Evolutionary conservation across 2,797 vertebrate species (phyloP).

Genomic region (Hafferia zeledoni): DNA sequence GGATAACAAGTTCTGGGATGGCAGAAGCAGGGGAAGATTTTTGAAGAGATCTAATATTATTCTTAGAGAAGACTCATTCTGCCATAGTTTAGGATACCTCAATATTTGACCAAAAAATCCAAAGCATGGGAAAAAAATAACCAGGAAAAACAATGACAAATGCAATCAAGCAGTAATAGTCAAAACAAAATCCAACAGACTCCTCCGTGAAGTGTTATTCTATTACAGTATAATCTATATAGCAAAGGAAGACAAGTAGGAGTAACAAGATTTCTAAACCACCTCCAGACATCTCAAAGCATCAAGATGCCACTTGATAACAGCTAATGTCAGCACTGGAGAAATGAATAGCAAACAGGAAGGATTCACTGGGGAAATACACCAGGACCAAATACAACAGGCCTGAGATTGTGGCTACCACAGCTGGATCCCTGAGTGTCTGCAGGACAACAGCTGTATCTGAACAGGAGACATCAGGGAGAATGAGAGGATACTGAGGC

Average conservation of each 20-base stretch:
- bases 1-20: background rate
- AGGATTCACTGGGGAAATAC: accelerated
- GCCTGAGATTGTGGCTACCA: background rate
- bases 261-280: background rate
- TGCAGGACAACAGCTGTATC: background rate
- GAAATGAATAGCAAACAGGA: background rate
- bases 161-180: background rate
- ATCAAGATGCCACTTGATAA: background rate
- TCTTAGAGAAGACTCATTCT: background rate
- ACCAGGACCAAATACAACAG: background rate
- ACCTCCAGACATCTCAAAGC: conserved; percentile 22
- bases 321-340: background rate
- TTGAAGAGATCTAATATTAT: background rate
- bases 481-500: background rate
- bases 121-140: background rate
- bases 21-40: background rate
- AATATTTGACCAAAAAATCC: background rate
- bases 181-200: background rate
- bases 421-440: background rate
- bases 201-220: background rate
- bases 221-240: background rate
- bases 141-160: background rate
- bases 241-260: background rate
- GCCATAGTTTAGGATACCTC: background rate
- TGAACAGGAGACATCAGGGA: background rate